A percentile compares a stretch with the other conserved stretches of the same genome.
phyloP scores from a whole-genome alignment of 2,888 invertebrate species.

The Esperia sulphurella region DNA sequence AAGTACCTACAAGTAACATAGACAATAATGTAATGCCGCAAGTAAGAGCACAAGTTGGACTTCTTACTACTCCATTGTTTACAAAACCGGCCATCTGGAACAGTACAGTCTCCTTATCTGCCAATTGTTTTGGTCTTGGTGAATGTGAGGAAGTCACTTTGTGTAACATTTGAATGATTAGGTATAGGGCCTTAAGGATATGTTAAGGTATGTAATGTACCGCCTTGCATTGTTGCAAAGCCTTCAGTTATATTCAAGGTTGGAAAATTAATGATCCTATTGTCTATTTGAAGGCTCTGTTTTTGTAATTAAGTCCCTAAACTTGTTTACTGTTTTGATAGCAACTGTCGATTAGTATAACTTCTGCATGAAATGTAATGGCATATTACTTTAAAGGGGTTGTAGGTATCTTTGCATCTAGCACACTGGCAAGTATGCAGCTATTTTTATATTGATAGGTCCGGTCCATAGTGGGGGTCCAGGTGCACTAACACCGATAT shows the following conservation, averaged over 20 bases:
- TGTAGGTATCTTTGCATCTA: too few relatives aligned
- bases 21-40: background rate
- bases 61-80: conserved; percentile 31
- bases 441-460: too few relatives aligned
- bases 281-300: background rate
- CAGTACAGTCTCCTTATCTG: conserved; percentile 27
- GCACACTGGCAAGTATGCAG: too few relatives aligned
- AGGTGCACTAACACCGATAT: too few relatives aligned
- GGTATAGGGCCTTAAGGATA: conserved; percentile 24
- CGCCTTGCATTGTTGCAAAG: conserved; percentile 6
- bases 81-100: conserved; percentile 25
- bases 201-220: conserved; percentile 8
- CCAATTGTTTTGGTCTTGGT: conserved; percentile 22
- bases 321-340: background rate
- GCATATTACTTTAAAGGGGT: too few relatives aligned
- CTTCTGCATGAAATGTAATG: too few relatives aligned
- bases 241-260: conserved; percentile 8
- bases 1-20: too few relatives aligned
- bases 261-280: background rate
- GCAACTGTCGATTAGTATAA: background rate
- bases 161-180: conserved; percentile 20
- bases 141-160: conserved; percentile 30
- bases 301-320: conserved; percentile 2
- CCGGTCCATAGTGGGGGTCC: too few relatives aligned
- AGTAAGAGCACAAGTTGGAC: conserved; percentile 16